A percentile compares a stretch with the other conserved stretches of the same genome.
Evolutionary conservation across 2,888 invertebrate genomes (phyloP).

Genomic region (Acronicta aceris): DNA sequence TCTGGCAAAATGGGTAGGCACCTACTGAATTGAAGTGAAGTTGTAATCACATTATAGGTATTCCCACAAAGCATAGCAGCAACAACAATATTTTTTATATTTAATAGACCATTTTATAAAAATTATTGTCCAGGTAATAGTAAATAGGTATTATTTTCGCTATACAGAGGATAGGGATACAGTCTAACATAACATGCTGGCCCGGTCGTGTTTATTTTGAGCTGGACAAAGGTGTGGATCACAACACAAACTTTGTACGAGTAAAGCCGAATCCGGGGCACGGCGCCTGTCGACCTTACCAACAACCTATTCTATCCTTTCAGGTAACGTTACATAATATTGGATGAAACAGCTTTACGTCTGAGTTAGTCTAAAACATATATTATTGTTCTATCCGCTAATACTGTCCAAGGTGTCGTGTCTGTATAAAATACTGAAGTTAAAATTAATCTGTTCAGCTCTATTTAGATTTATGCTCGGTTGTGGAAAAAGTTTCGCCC

Average conservation of each 20-base stretch:
- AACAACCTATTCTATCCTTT: constrained; percentile 5
- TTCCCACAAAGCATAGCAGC: no score
- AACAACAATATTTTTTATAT: not conserved
- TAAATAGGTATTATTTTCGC: not conserved
- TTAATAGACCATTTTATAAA: no score
- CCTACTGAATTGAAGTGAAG: no score
- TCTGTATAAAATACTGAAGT: not conserved
- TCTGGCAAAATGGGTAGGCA: no score
- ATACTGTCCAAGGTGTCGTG: not conserved
- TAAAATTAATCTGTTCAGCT: no score
- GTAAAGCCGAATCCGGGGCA: constrained; percentile 3
- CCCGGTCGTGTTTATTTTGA: constrained; percentile 37
- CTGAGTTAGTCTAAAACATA: not conserved
- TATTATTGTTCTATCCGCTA: not conserved
- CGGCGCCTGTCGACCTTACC: not conserved
- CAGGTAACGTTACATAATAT: constrained; percentile 5
- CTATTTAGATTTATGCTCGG: no score
- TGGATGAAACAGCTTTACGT: constrained; percentile 15
- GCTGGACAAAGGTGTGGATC: constrained; percentile 12
- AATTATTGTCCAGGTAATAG: not conserved
- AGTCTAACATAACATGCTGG: constrained; percentile 2
- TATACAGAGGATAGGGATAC: not conserved
- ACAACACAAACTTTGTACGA: constrained; percentile 3
- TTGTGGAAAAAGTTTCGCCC: no score
- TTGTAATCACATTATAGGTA: no score